phyloP scores from a whole-genome alignment of 1,140 invertebrate species.

The Uloborus diversus region DNA sequence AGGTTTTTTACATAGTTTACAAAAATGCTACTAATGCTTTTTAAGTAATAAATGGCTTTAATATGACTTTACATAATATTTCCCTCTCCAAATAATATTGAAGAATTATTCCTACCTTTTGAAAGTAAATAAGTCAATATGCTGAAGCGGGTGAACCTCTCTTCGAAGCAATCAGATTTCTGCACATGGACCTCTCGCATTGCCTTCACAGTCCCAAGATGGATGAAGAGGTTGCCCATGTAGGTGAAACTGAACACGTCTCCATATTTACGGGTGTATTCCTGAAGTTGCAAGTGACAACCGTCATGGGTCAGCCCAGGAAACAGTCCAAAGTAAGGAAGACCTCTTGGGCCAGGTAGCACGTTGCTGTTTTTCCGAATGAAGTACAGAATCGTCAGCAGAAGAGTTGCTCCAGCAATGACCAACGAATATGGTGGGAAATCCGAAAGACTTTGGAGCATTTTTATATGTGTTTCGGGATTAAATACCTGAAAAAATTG shows the following conservation, averaged over 20 bases:
- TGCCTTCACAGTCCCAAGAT: not conserved
- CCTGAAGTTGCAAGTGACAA: not conserved
- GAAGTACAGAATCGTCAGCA: not conserved
- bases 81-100: not conserved
- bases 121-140: not conserved
- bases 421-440: too few relatives aligned
- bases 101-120: not conserved
- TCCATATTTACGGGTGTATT: not conserved
- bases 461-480: too few relatives aligned
- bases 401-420: too few relatives aligned
- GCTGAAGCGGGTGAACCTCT: too few relatives aligned
- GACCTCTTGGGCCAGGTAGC: not conserved
- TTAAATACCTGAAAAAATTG: too few relatives aligned
- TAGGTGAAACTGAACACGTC: constrained; percentile 11
- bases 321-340: not conserved
- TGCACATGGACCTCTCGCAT: not conserved
- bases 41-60: not conserved
- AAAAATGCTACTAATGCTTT: not conserved
- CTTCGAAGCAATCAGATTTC: not conserved
- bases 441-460: too few relatives aligned
- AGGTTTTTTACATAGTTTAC: not conserved
- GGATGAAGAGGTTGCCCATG: not conserved
- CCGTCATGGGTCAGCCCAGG: not conserved
- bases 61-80: not conserved
- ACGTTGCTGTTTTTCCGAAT: not conserved